Conservation (phyloP, 2,113 vertebrate genomes). For the Syngnathoides biaculeatus region DNA sequence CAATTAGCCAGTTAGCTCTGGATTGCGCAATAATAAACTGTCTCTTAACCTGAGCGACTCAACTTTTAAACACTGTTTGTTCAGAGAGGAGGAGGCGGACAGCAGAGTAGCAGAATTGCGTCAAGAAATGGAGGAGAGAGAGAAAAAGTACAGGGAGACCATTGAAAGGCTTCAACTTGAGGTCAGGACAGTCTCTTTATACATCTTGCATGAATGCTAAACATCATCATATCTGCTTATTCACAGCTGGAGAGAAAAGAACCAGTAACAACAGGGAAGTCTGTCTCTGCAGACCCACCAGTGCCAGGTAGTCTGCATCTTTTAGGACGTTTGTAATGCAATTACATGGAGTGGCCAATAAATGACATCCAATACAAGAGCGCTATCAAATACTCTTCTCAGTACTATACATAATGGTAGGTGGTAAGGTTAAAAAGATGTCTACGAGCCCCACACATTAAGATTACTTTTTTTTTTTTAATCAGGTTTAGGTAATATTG, state of each 20-base stretch:
- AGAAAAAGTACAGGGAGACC: conserved; percentile 71
- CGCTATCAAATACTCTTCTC: no score
- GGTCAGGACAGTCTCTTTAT: conserved; percentile 26
- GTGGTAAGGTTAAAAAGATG: no score
- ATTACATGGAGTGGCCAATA: background rate
- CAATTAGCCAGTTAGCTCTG: background rate
- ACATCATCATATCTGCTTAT: conserved; percentile 5
- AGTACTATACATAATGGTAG: background rate
- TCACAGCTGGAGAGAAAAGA: conserved; percentile 43
- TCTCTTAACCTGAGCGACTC: background rate
- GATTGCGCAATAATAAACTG: background rate
- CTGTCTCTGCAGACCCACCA: conserved; percentile 48
- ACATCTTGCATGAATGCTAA: background rate
- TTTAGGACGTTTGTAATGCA: background rate
- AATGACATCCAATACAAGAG: no score
- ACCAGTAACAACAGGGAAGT: conserved; percentile 29
- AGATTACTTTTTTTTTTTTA: no score
- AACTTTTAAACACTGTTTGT: conserved; percentile 5
- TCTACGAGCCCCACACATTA: no score
- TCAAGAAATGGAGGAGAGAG: conserved; percentile 75
- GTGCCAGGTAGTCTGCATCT: conserved; percentile 51
- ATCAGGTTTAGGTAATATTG: no score
- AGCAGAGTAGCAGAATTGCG: conserved; percentile 76
- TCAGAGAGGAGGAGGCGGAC: conserved; percentile 77
- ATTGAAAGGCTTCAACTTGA: conserved; percentile 70